These are phyloP conservation scores for Rhincodon typus DNA, from an alignment of 2,797 vertebrate genomes.

Conservation along the genomic window DNA sequence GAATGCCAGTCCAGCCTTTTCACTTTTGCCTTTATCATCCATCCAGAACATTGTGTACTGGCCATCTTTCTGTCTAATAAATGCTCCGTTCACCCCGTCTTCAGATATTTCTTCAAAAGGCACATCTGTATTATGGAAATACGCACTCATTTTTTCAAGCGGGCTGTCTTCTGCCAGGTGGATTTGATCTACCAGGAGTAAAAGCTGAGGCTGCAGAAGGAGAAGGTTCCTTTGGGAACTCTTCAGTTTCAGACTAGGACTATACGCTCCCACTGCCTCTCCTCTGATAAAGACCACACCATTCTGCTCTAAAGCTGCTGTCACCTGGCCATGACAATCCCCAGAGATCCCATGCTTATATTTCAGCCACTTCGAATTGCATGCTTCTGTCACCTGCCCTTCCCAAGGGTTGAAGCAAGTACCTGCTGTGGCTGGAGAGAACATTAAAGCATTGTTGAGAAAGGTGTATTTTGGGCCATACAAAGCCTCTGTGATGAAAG, in stretches of 20 bases:
- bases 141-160: slow-evolving; percentile 69
- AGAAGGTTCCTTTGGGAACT: slow-evolving; percentile 82
- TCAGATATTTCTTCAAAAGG: slow-evolving; percentile 71
- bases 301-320: slow-evolving; percentile 68
- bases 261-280: slow-evolving; percentile 79
- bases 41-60: slow-evolving; percentile 93
- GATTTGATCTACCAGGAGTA: slow-evolving; percentile 86
- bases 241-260: slow-evolving; percentile 71
- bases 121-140: slow-evolving; percentile 90
- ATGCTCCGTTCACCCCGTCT: slow-evolving; percentile 77
- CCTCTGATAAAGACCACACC: slow-evolving; percentile 87
- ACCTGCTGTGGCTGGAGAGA: slow-evolving; percentile 67
- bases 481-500: slow-evolving; percentile 90
- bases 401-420: slow-evolving; percentile 90
- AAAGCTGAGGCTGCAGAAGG: slow-evolving; percentile 87
- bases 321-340: slow-evolving; percentile 73
- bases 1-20: slow-evolving; percentile 69
- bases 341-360: slow-evolving; percentile 83
- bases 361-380: slow-evolving; percentile 91
- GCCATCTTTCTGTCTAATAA: slow-evolving; percentile 69
- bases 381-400: slow-evolving; percentile 91
- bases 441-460: slow-evolving; percentile 87
- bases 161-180: slow-evolving; percentile 73
- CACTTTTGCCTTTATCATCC: slow-evolving; percentile 84
- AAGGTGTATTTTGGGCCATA: slow-evolving; percentile 94